These are phyloP conservation scores for Stylophora pistillata DNA, from an alignment of 64 coral and sea anemone genomes.

Conservation along the genomic window DNA sequence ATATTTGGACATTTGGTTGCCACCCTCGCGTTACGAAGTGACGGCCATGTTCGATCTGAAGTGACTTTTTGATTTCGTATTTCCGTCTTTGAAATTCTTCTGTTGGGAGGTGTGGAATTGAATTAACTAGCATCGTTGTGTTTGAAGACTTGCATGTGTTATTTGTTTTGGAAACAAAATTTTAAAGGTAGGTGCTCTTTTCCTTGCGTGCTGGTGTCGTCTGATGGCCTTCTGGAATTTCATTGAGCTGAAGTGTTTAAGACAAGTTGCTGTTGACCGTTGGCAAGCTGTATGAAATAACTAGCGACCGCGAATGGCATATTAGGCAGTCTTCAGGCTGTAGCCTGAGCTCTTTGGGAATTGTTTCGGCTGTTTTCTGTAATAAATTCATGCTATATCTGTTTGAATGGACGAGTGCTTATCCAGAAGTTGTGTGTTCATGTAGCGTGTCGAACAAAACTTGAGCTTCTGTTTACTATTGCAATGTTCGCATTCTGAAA, in stretches of 20 bases:
- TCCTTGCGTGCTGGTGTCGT: neutral
- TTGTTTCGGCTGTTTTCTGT: neutral
- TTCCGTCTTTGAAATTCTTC: conserved; percentile 50
- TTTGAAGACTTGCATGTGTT: conserved; percentile 4
- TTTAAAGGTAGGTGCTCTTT: conserved; percentile 12
- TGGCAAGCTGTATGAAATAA: neutral
- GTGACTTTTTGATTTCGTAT: neutral
- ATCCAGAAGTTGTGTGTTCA: neutral
- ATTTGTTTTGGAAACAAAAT: neutral
- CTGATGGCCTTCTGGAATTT: conserved; percentile 20
- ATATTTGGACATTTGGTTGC: conserved; percentile 18
- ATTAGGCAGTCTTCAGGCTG: neutral
- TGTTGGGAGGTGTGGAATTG: conserved; percentile 27
- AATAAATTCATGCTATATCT: neutral
- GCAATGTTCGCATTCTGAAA: neutral
- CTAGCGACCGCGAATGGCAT: neutral
- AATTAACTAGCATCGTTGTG: neutral
- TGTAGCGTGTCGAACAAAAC: neutral
- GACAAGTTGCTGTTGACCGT: neutral
- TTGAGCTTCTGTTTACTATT: neutral
- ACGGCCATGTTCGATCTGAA: neutral
- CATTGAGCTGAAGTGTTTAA: neutral
- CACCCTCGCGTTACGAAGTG: conserved; percentile 9
- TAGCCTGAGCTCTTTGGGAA: neutral
- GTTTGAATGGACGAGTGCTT: neutral